Evolutionary conservation across 2,888 invertebrate genomes (phyloP).

Genomic region (Melanotus villosus): DNA sequence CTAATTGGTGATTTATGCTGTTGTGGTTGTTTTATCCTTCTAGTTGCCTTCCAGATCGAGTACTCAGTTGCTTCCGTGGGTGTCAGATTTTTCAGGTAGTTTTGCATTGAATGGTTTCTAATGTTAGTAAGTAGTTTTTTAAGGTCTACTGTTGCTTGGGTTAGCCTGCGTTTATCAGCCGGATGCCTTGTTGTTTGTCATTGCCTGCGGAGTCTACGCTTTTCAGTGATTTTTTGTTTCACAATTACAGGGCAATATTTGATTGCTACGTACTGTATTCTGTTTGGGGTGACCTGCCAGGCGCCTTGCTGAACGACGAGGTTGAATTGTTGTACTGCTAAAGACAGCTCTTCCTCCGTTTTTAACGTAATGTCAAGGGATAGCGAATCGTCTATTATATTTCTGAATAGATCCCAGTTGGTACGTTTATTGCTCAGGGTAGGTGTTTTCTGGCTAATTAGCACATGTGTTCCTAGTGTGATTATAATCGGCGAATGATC

Average conservation of each 20-base stretch:
- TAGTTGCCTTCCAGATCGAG: background rate
- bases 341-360: background rate
- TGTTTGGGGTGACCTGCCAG: slow-evolving; percentile 3
- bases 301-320: background rate
- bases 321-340: slow-evolving; percentile 6
- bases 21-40: slow-evolving; percentile 3
- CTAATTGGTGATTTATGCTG: slow-evolving; percentile 1
- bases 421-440: slow-evolving; percentile 10
- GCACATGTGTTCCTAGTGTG: background rate
- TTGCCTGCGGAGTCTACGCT: background rate
- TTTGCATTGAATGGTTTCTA: background rate
- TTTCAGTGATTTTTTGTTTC: slow-evolving; percentile 8
- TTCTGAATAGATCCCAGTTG: background rate
- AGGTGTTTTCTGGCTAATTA: background rate
- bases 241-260: background rate
- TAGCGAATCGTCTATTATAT: slow-evolving; percentile 4
- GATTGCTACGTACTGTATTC: background rate
- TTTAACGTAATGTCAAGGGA: slow-evolving; percentile 2
- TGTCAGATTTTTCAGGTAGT: slow-evolving; percentile 2
- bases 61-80: background rate
- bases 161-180: slow-evolving; percentile 1
- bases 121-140: slow-evolving; percentile 1
- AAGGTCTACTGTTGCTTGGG: background rate
- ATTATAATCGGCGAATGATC: slow-evolving; percentile 11
- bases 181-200: slow-evolving; percentile 3